Evolutionary conservation across 2,113 vertebrate genomes (phyloP).

Genomic region (Platichthys stellatus): DNA sequence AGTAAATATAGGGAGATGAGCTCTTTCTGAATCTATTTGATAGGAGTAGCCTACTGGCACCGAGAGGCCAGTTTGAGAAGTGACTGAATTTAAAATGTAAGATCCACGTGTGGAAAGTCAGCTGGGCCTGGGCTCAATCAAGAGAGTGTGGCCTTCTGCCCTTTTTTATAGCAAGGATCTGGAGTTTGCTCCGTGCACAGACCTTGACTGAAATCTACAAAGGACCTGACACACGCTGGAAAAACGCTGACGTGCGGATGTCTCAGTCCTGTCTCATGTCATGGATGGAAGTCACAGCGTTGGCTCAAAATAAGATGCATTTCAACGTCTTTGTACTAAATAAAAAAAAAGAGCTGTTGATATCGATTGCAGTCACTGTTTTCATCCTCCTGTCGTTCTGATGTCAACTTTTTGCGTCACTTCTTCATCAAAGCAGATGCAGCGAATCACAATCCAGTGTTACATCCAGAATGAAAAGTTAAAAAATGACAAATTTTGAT

Average conservation of each 20-base stretch:
- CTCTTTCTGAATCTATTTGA: constrained; percentile 12
- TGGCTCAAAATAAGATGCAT: constrained; percentile 20
- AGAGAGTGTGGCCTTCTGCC: constrained; percentile 52
- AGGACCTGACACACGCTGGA: constrained; percentile 39
- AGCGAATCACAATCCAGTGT: background rate
- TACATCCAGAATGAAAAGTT: constrained; percentile 15
- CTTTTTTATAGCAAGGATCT: constrained; percentile 49
- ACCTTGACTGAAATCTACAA: constrained; percentile 62
- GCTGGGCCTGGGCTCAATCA: constrained; percentile 70
- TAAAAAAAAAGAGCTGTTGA: constrained; percentile 32
- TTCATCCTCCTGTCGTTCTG: constrained; percentile 10
- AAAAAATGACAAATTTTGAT: constrained; percentile 23
- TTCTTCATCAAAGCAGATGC: constrained; percentile 20
- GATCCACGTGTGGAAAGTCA: constrained; percentile 66
- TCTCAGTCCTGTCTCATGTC: constrained; percentile 33
- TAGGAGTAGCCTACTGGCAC: constrained; percentile 23
- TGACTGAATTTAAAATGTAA: constrained; percentile 42
- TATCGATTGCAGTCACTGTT: constrained; percentile 2
- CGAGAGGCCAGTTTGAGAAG: constrained; percentile 34
- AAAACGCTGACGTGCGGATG: constrained; percentile 50
- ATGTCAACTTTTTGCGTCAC: constrained; percentile 33
- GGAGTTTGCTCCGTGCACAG: constrained; percentile 38
- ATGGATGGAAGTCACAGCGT: constrained; percentile 19
- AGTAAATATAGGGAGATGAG: constrained; percentile 39
- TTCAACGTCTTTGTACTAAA: constrained; percentile 13